Evolutionary conservation across 2,797 vertebrate genomes (phyloP).

Genomic region (Diplodus puntazzo): DNA sequence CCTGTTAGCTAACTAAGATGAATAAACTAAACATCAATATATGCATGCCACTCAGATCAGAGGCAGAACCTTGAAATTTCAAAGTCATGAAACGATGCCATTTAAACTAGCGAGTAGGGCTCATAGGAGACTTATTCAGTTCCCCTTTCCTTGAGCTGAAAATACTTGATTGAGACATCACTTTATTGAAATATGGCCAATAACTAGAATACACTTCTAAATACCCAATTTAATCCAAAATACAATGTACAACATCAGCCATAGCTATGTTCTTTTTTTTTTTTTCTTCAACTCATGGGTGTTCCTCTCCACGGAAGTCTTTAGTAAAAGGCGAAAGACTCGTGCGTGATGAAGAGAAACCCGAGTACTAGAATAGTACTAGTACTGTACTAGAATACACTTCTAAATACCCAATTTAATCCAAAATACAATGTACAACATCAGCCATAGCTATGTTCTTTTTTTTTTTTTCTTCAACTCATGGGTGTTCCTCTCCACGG

Average conservation of each 20-base stretch:
- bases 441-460: too few relatives aligned
- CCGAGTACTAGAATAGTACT: too few relatives aligned
- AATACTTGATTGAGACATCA: slow-evolving; percentile 2
- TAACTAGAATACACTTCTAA: slow-evolving; percentile 14
- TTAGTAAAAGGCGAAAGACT: too few relatives aligned
- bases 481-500: too few relatives aligned
- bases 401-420: slow-evolving; percentile 23
- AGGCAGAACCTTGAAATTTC: background rate
- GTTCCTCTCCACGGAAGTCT: too few relatives aligned
- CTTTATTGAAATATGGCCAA: slow-evolving; percentile 17
- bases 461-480: too few relatives aligned
- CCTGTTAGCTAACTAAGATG: background rate
- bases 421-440: slow-evolving; percentile 22
- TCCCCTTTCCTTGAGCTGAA: background rate
- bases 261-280: too few relatives aligned
- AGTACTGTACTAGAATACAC: slow-evolving; percentile 9
- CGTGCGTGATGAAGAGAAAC: too few relatives aligned
- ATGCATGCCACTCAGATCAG: background rate
- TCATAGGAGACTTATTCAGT: too few relatives aligned
- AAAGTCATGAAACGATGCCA: background rate
- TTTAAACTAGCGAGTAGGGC: background rate
- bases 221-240: slow-evolving; percentile 27
- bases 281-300: too few relatives aligned
- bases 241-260: slow-evolving; percentile 17
- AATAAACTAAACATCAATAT: background rate